Evolutionary conservation across 1,140 invertebrate genomes (phyloP).

Genomic region (Pseudomyrmex cubaensis): DNA sequence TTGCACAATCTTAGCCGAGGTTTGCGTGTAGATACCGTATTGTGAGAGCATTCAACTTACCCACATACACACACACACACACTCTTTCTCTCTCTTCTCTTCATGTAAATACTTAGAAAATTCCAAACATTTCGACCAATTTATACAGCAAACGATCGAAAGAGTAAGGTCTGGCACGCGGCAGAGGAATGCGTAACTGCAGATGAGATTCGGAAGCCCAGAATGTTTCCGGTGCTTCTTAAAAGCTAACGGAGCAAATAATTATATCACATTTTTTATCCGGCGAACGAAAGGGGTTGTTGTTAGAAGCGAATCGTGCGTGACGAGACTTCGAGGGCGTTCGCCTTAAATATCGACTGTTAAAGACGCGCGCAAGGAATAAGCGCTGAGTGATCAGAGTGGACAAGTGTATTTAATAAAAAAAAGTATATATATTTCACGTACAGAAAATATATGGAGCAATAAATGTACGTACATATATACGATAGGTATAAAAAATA

Average conservation of each 20-base stretch:
- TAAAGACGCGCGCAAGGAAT: background rate
- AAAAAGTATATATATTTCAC: background rate
- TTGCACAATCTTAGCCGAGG: background rate
- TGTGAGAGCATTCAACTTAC: conserved; percentile 22
- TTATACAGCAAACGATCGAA: conserved; percentile 40
- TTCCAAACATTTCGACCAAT: conserved; percentile 14
- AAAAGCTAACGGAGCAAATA: conserved; percentile 73
- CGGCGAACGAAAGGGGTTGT: background rate
- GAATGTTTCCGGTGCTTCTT: conserved; percentile 59
- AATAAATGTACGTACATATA: too few species aligned
- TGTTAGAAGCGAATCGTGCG: background rate
- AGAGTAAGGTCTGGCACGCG: background rate
- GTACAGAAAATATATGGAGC: background rate
- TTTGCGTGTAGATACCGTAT: background rate
- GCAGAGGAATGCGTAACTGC: conserved; percentile 52
- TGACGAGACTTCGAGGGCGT: background rate
- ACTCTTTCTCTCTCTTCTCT: too few species aligned
- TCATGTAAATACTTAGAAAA: conserved; percentile 31
- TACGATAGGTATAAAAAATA: background rate
- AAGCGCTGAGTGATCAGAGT: background rate
- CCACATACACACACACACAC: too few species aligned
- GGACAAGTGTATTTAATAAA: background rate
- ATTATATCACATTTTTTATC: conserved; percentile 66
- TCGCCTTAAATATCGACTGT: background rate
- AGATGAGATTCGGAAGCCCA: conserved; percentile 7